A percentile compares a stretch with the other conserved stretches of the same genome.
Conservation (phyloP, 2,888 invertebrate genomes). For the Bellardia bayeri region DNA sequence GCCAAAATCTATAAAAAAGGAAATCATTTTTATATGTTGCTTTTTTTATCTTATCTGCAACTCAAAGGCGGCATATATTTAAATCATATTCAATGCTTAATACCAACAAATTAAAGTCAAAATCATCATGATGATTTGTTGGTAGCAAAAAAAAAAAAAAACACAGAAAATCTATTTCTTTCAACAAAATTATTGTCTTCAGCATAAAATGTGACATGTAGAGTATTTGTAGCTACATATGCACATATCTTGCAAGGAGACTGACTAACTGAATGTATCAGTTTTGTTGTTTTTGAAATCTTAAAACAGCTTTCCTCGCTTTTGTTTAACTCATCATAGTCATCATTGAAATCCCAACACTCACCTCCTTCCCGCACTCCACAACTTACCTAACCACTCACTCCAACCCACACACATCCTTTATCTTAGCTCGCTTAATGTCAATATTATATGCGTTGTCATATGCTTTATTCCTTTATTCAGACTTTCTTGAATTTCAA, state of each 20-base stretch:
- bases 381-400: no score
- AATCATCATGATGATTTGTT: constrained; percentile 55
- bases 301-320: constrained; percentile 46
- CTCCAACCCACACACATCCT: background rate
- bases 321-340: constrained; percentile 64
- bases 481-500: constrained; percentile 40
- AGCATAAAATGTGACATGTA: constrained; percentile 63
- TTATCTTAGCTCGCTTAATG: constrained; percentile 76
- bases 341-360: constrained; percentile 32
- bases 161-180: constrained; percentile 3
- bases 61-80: constrained; percentile 61
- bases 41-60: constrained; percentile 14
- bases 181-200: constrained; percentile 53
- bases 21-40: constrained; percentile 48
- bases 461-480: constrained; percentile 53
- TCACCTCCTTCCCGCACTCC: background rate
- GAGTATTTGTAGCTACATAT: constrained; percentile 50
- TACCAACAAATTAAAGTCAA: constrained; percentile 71
- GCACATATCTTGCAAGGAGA: constrained; percentile 32
- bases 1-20: constrained; percentile 60
- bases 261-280: constrained; percentile 38
- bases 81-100: constrained; percentile 65
- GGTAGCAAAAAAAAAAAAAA: background rate
- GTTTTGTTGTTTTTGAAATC: constrained; percentile 52
- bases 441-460: constrained; percentile 78